Evolutionary conservation across 2,113 vertebrate genomes (phyloP).

Genomic region (Rana temporaria): DNA sequence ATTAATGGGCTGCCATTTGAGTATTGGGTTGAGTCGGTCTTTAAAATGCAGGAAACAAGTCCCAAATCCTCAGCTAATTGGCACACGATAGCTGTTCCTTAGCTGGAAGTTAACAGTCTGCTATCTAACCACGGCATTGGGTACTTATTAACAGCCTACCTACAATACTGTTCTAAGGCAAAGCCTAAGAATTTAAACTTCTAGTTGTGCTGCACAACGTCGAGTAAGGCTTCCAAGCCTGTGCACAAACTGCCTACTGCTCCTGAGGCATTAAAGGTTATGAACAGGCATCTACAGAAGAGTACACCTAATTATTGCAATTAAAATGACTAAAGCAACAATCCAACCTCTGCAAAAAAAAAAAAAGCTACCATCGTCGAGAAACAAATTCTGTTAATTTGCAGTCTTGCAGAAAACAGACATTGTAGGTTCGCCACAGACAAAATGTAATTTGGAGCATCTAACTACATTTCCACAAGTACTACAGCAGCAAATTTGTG

Average conservation of each 20-base stretch:
- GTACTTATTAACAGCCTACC: too few relatives aligned
- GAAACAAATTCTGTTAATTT: slow-evolving; percentile 19
- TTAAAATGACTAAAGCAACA: slow-evolving; percentile 37
- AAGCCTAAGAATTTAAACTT: too few relatives aligned
- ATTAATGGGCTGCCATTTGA: too few relatives aligned
- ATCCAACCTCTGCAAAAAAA: slow-evolving; percentile 13
- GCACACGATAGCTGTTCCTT: too few relatives aligned
- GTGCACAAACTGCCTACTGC: neutral
- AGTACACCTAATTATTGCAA: slow-evolving; percentile 11
- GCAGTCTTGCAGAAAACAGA: slow-evolving; percentile 6
- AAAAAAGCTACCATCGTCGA: neutral
- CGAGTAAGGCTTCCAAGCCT: neutral
- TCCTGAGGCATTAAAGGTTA: slow-evolving; percentile 19
- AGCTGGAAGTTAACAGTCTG: too few relatives aligned
- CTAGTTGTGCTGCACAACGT: too few relatives aligned
- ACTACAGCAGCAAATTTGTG: slow-evolving; percentile 28
- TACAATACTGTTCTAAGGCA: too few relatives aligned
- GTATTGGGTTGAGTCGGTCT: too few relatives aligned
- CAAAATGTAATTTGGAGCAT: slow-evolving; percentile 38
- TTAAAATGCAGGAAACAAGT: too few relatives aligned
- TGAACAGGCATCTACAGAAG: neutral
- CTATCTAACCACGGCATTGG: too few relatives aligned
- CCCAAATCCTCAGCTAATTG: too few relatives aligned
- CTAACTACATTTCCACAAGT: slow-evolving; percentile 39
- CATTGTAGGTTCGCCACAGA: slow-evolving; percentile 8